Conservation (phyloP, 2,888 invertebrate genomes). For the Oscheius sp. region DNA sequence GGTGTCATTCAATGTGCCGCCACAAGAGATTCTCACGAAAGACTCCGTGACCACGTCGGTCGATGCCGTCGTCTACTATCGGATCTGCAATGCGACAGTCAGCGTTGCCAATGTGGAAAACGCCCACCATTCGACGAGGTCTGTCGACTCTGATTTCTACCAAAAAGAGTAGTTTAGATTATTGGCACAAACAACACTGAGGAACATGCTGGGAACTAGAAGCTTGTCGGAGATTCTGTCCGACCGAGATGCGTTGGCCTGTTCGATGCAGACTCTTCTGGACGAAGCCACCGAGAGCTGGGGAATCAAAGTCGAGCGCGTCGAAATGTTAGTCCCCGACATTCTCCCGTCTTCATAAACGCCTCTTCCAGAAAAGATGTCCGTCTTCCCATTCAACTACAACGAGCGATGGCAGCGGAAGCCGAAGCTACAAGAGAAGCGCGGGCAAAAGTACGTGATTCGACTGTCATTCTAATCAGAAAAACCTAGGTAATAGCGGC, state of each 20-base stretch:
- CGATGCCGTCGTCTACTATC: slow-evolving; percentile 81
- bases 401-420: slow-evolving; percentile 60
- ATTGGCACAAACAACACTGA: slow-evolving; percentile 75
- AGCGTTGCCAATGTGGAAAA: slow-evolving; percentile 97
- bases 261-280: slow-evolving; percentile 82
- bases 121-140: slow-evolving; percentile 75
- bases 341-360: no score
- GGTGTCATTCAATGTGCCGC: slow-evolving; percentile 94
- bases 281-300: slow-evolving; percentile 75
- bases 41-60: slow-evolving; percentile 97
- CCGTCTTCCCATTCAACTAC: slow-evolving; percentile 55
- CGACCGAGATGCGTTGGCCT: slow-evolving; percentile 92
- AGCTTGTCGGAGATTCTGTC: slow-evolving; percentile 95
- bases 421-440: slow-evolving; percentile 60
- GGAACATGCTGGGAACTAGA: slow-evolving; percentile 93
- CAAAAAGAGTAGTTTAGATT: slow-evolving; percentile 48
- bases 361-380: slow-evolving; percentile 41
- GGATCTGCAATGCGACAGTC: slow-evolving; percentile 92
- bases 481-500: slow-evolving; percentile 77
- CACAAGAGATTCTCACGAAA: slow-evolving; percentile 96
- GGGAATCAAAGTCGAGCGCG: slow-evolving; percentile 81
- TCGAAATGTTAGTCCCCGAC: slow-evolving; percentile 97
- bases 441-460: slow-evolving; percentile 47
- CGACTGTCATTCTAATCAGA: not conserved
- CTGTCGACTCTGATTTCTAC: not conserved